Base-by-base conservation (phyloP, 2,113 vertebrate genomes). In the Anas platyrhynchos region DNA sequence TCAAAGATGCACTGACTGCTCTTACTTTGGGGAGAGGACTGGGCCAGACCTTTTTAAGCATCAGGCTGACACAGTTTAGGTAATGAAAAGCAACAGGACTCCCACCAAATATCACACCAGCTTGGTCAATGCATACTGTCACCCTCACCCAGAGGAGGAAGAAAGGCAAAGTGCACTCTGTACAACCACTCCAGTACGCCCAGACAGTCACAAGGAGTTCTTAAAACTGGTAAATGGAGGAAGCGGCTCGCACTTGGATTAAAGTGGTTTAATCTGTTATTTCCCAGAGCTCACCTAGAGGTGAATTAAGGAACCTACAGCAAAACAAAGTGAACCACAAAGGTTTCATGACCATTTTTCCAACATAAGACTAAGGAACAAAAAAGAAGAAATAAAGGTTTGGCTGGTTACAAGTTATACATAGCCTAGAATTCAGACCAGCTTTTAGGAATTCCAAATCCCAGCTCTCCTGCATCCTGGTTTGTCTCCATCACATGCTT, bases 261-360 rank as follows among this genome's bases (percentile, higher is more conserved):
- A 21, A 61, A 81, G 26, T 32, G 21, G 3, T 63, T 91, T 74
- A 25, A 62, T 41, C 21, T 21, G 0, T 55, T 78, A 56, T 59
- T 79, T 83, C 52, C 27, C 73, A 66, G 56, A 69, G 20, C 23
- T 27, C 55, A 62, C 9, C 38, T 31, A 25, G 43, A 79, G 50
- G 31, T 11, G 62, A 77, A 76, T 58, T n/a, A 67, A 83, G 63
- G 9, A 62, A 41, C 25, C 17, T 59, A 7, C 5, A 74, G 50
- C n/a, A 62, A 52, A 86, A 74, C 6, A 62, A 46, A 83, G 8
- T 4, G 13, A 83, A 66, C 29, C 0, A 0, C 25, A 22, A 65
- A 68, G 5, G 4, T 80, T 86, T 86, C 44, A 43, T 0, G 0
- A 21, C 6, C 38, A 3, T 18, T 48, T 16, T 13, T 71, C 9